phyloP scores from a whole-genome alignment of 2,888 invertebrate genomes.

The Dynastes hyllus region DNA sequence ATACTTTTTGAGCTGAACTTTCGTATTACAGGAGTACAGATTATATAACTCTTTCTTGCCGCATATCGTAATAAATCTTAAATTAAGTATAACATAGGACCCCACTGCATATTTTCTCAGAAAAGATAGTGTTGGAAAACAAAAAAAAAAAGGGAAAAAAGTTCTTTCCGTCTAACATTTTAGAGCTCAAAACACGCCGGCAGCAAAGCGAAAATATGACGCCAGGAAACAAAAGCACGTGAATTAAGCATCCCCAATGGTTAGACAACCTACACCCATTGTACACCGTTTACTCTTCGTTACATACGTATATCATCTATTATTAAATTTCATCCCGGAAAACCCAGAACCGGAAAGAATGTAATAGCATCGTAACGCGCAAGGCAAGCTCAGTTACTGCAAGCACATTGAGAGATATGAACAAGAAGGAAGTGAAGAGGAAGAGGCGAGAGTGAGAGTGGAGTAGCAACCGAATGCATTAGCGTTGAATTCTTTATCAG shows the following conservation, averaged over 20 bases:
- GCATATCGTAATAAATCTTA: no score
- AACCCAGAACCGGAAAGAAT: slow-evolving; percentile 18
- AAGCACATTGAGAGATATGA: not conserved
- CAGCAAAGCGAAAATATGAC: not conserved
- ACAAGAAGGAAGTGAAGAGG: not conserved
- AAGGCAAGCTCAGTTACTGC: not conserved
- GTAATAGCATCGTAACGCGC: not conserved
- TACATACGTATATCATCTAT: slow-evolving; percentile 20
- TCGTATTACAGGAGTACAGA: no score
- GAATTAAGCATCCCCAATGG: slow-evolving; percentile 20
- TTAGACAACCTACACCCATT: not conserved
- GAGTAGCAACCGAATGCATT: not conserved
- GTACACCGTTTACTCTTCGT: not conserved
- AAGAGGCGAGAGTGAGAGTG: not conserved
- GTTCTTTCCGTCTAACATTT: not conserved
- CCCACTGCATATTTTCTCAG: no score
- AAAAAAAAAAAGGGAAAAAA: no score
- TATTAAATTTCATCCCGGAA: slow-evolving; percentile 25
- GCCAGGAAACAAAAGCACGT: slow-evolving; percentile 1
- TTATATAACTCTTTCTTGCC: no score
- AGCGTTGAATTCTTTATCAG: not conserved
- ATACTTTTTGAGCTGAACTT: no score
- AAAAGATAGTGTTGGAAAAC: no score
- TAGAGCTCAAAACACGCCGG: not conserved
- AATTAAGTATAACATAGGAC: no score